These are phyloP conservation scores for Ryuthela nishihirai DNA, from an alignment of 2,888 invertebrate species.

Conservation along the genomic window DNA sequence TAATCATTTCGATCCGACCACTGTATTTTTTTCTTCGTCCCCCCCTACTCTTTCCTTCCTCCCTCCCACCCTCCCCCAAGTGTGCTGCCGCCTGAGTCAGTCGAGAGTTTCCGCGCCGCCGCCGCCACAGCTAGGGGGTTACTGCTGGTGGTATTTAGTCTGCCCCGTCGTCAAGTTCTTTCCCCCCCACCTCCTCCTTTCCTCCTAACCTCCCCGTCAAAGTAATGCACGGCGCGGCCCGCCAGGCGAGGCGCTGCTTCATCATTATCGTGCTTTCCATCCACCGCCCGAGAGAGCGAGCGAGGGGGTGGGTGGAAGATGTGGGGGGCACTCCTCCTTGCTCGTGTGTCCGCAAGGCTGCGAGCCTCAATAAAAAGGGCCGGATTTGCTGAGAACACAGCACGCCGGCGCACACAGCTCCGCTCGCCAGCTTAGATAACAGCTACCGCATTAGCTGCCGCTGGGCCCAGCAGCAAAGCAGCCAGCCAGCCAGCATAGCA, in stretches of 20 bases:
- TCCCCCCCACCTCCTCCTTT: neutral
- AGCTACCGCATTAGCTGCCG: slow-evolving; percentile 25
- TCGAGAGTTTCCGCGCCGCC: too few relatives aligned
- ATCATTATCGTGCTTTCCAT: slow-evolving; percentile 15
- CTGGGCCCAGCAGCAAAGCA: neutral
- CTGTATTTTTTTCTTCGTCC: neutral
- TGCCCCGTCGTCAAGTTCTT: slow-evolving; percentile 20
- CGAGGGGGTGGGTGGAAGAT: too few relatives aligned
- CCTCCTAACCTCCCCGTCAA: neutral
- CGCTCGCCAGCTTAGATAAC: slow-evolving; percentile 33
- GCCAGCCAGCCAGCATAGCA: slow-evolving; percentile 10
- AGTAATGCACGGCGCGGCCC: slow-evolving; percentile 16
- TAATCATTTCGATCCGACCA: slow-evolving; percentile 30
- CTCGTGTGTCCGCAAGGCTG: slow-evolving; percentile 4
- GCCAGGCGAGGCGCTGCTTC: slow-evolving; percentile 13
- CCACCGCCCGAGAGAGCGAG: too few relatives aligned
- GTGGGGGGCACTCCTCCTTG: slow-evolving; percentile 8
- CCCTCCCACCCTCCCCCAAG: slow-evolving; percentile 1
- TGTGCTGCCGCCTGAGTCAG: too few relatives aligned
- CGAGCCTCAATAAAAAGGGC: slow-evolving; percentile 30
- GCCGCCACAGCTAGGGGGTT: slow-evolving; percentile 8
- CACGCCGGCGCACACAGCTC: slow-evolving; percentile 14
- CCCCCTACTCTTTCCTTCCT: slow-evolving; percentile 3
- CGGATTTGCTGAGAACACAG: slow-evolving; percentile 25
- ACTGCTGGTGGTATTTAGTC: slow-evolving; percentile 29